A percentile compares a stretch with the other conserved stretches of the same genome.
Conservation (phyloP, 2,888 invertebrate genomes). For the Pemphredon lugubris region DNA sequence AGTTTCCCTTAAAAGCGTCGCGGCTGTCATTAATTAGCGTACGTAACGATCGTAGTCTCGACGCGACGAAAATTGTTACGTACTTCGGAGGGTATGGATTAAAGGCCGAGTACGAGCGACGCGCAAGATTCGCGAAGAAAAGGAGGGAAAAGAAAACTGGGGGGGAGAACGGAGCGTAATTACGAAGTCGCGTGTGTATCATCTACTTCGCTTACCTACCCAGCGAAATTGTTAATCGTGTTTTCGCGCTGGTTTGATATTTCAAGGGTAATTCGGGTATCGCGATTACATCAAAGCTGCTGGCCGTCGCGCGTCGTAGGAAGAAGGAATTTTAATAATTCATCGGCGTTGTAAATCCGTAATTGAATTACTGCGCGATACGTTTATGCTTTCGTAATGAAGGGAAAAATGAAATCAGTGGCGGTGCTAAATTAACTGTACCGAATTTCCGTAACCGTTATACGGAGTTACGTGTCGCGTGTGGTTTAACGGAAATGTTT, state of each 20-base stretch:
- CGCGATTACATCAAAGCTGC: no score
- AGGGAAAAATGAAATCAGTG: not conserved
- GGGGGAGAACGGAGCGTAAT: slow-evolving; percentile 34
- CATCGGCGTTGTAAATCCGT: no score
- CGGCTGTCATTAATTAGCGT: no score
- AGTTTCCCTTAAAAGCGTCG: no score
- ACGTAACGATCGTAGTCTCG: not conserved
- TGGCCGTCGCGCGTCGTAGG: no score
- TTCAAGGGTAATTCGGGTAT: slow-evolving; percentile 40
- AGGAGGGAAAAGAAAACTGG: not conserved
- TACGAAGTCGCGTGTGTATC: slow-evolving; percentile 31
- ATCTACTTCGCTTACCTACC: no score
- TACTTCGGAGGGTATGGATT: no score
- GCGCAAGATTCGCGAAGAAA: not conserved
- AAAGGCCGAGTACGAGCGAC: not conserved
- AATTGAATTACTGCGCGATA: no score
- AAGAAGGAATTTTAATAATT: no score
- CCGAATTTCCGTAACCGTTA: not conserved
- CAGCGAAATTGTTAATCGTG: not conserved
- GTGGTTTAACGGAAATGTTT: not conserved
- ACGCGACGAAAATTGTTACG: not conserved
- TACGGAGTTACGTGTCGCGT: not conserved
- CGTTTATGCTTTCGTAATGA: no score
- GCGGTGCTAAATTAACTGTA: not conserved
- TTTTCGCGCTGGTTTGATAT: slow-evolving; percentile 1